A percentile compares a stretch with the other conserved stretches of the same genome.
phyloP scores from a whole-genome alignment of 1,140 invertebrate species.

The Zeugodacus cucurbitae region DNA sequence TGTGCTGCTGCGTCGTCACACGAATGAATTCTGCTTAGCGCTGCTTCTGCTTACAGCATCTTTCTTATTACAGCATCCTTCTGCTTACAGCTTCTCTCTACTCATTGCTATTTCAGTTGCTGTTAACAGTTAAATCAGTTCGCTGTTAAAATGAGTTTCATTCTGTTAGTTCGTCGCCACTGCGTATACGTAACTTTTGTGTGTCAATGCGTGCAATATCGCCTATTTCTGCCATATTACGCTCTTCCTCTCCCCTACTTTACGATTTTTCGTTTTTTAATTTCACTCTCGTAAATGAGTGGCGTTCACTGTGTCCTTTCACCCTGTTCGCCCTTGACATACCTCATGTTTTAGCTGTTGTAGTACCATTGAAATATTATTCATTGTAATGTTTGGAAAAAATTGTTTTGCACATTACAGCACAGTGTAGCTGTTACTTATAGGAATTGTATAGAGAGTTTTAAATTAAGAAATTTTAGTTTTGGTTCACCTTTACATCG shows the following conservation, averaged over 20 bases:
- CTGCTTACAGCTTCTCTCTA: not conserved
- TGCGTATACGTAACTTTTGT: constrained; percentile 23
- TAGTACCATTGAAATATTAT: constrained; percentile 37
- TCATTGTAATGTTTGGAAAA: constrained; percentile 9
- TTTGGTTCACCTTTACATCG: no score
- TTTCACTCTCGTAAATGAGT: not conserved
- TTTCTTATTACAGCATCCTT: not conserved
- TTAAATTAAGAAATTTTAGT: no score
- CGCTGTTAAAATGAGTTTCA: not conserved
- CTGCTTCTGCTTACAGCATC: not conserved
- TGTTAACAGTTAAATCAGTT: not conserved
- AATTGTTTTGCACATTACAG: not conserved
- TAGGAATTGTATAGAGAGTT: no score
- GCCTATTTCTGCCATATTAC: not conserved
- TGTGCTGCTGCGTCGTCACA: not conserved
- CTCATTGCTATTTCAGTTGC: not conserved
- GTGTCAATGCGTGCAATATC: not conserved
- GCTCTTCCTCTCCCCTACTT: not conserved
- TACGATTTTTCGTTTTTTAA: not conserved
- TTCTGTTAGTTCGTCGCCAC: not conserved
- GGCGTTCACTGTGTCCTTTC: not conserved
- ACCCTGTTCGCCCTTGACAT: constrained; percentile 27
- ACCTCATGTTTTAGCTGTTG: constrained; percentile 16
- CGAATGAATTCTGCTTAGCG: not conserved
- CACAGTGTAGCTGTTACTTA: not conserved